Conservation (phyloP, 2,113 vertebrate genomes). For the Chionis minor region DNA sequence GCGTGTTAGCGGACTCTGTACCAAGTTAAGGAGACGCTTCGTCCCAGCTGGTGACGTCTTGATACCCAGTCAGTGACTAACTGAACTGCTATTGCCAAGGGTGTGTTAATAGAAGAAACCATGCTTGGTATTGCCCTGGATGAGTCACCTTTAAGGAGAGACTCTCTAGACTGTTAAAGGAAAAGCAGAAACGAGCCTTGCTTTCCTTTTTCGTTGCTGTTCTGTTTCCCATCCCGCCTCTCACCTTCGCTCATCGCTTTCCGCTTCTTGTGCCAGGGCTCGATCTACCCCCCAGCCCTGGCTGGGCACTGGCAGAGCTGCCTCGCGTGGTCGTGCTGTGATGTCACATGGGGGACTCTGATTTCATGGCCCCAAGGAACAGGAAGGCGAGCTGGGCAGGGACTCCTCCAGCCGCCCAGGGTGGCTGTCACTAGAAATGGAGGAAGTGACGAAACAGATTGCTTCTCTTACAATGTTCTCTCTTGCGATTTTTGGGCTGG, state of each 20-base stretch:
- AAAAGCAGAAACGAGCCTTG: background rate
- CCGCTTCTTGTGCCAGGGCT: background rate
- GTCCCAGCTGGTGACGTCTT: background rate
- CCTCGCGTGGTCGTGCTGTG: fast-evolving
- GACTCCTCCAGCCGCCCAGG: background rate
- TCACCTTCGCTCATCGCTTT: background rate
- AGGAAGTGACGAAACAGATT: conserved; percentile 30
- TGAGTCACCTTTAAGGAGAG: conserved; percentile 46
- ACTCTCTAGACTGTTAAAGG: background rate
- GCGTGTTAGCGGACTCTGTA: background rate
- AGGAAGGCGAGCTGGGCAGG: background rate
- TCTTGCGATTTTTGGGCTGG: background rate
- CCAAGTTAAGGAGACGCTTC: background rate
- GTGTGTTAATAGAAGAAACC: conserved; percentile 34
- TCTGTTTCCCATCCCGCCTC: background rate
- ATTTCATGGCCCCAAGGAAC: background rate
- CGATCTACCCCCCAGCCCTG: fast-evolving
- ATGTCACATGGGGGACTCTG: background rate
- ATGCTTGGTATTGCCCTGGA: conserved; percentile 24
- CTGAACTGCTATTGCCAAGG: conserved; percentile 38
- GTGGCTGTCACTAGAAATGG: background rate
- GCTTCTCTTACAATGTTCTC: background rate
- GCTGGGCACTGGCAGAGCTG: background rate
- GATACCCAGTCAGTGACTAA: conserved; percentile 50
- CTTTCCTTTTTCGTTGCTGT: background rate